These are phyloP conservation scores for Hucho hucho DNA, from an alignment of 2,113 vertebrate genomes.

Conservation along the genomic window DNA sequence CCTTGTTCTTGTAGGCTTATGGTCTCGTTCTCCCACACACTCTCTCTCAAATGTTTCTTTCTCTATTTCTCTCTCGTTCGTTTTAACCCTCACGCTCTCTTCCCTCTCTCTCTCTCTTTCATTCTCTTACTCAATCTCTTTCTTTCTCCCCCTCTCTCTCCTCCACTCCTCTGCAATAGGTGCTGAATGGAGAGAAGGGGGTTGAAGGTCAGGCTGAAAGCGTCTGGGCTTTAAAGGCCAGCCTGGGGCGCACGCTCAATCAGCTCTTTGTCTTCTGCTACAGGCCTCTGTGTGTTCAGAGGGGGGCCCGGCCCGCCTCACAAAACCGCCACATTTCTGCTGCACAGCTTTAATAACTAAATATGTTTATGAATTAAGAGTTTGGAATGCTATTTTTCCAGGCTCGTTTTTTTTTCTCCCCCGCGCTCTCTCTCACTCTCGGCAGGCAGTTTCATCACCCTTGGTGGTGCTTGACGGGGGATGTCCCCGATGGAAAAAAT, in stretches of 20 bases:
- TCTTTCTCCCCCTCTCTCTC: not conserved
- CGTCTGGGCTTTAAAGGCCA: constrained; percentile 61
- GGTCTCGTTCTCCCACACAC: not conserved
- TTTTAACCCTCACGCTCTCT: not conserved
- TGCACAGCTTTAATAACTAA: constrained; percentile 60
- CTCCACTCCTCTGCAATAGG: constrained; percentile 40
- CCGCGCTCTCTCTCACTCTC: constrained; percentile 15
- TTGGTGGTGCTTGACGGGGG: constrained; percentile 39
- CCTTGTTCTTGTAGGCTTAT: constrained; percentile 13
- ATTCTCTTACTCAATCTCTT: constrained; percentile 3
- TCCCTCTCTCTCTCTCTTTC: not conserved
- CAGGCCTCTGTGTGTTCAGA: constrained; percentile 59
- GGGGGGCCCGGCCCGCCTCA: constrained; percentile 54
- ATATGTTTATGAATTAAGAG: constrained; percentile 68
- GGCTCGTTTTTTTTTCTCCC: constrained; percentile 9
- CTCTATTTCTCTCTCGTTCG: not conserved
- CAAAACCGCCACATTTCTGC: constrained; percentile 75
- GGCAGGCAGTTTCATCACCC: constrained; percentile 34
- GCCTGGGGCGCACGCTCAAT: constrained; percentile 63
- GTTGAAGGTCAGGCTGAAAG: constrained; percentile 66
- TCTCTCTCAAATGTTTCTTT: not conserved
- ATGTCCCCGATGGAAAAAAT: constrained; percentile 48
- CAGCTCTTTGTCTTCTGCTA: constrained; percentile 70
- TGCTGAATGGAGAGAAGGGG: constrained; percentile 33
- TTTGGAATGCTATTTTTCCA: constrained; percentile 63